Evolutionary conservation across 1,140 invertebrate species (phyloP).

Genomic region (Philopotamus ludificatus): DNA sequence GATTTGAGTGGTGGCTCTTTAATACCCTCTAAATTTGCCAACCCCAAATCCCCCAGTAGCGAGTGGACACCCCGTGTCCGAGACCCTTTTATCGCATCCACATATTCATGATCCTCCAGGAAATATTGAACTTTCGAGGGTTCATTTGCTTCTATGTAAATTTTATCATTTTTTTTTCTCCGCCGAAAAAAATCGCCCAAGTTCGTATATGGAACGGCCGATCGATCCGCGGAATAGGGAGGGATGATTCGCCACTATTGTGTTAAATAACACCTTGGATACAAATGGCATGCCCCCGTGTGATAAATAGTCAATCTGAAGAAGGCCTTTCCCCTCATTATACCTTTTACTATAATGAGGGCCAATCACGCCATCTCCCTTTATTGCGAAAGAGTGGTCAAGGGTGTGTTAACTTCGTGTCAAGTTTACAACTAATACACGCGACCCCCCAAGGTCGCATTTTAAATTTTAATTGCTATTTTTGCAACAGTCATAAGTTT

Average conservation of each 20-base stretch:
- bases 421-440: no score
- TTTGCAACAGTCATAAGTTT: no score
- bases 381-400: constrained; percentile 15
- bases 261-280: neutral
- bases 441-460: no score
- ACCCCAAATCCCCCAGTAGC: neutral
- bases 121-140: neutral
- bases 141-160: constrained; percentile 7
- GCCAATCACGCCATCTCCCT: constrained; percentile 1
- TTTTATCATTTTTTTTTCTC: neutral
- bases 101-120: constrained; percentile 5
- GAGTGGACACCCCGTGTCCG: neutral
- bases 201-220: neutral
- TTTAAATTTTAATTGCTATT: no score
- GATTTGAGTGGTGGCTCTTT: neutral
- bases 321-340: neutral
- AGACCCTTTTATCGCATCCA: neutral
- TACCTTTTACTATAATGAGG: neutral
- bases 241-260: neutral
- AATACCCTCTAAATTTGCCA: constrained; percentile 8
- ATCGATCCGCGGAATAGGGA: neutral
- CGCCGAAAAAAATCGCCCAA: neutral
- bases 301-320: neutral
- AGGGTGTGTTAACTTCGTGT: constrained; percentile 3
- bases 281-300: neutral